Evolutionary conservation across 2,113 vertebrate species (phyloP).

Genomic region (Eleginops maclovinus): DNA sequence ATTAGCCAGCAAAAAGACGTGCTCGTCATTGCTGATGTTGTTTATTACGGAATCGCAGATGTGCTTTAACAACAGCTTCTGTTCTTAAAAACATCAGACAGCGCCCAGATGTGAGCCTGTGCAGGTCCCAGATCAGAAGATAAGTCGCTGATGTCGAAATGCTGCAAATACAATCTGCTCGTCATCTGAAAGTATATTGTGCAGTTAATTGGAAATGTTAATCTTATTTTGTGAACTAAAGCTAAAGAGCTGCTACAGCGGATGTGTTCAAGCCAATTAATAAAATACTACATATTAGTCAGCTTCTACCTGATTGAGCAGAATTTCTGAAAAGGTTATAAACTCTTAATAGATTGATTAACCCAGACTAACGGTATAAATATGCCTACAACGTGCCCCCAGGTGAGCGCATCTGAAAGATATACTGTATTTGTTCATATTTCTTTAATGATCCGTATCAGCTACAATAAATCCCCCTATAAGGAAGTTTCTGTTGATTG

Average conservation of each 20-base stretch:
- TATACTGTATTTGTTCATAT: neutral
- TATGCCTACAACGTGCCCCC: neutral
- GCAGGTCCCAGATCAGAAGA: conserved; percentile 48
- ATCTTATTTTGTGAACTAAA: conserved; percentile 17
- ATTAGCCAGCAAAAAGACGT: conserved; percentile 37
- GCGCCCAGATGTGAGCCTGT: conserved; percentile 48
- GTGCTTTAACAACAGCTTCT: conserved; percentile 57
- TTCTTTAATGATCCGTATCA: conserved; percentile 2
- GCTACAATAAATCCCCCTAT: neutral
- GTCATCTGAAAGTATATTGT: conserved; percentile 20
- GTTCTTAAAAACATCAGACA: conserved; percentile 58
- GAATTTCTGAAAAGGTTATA: neutral
- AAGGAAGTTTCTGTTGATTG: neutral
- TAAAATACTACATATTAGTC: neutral
- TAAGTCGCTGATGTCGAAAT: conserved; percentile 28
- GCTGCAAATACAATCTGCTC: conserved; percentile 32
- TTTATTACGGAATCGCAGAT: conserved; percentile 48
- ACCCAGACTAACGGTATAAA: neutral
- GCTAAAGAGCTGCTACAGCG: conserved; percentile 6
- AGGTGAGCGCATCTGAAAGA: neutral
- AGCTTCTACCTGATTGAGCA: neutral
- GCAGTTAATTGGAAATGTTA: conserved; percentile 31
- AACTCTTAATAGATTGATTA: too few relatives aligned
- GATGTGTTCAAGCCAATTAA: conserved; percentile 1
- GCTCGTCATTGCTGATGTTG: conserved; percentile 20